Evolutionary conservation across 1,140 invertebrate genomes (phyloP).

Genomic region (Micrasema minimum): DNA sequence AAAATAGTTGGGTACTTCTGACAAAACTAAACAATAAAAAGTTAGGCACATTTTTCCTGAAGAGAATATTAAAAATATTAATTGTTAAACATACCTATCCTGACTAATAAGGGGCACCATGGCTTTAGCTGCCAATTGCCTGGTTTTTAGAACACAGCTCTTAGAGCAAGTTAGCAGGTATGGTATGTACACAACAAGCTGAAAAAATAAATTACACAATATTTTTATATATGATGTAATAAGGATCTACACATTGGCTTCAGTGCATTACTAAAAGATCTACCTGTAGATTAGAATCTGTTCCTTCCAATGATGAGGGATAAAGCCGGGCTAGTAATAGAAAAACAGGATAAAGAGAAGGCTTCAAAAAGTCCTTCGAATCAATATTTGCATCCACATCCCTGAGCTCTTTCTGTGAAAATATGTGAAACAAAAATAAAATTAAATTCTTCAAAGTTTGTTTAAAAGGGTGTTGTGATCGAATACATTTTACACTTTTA

Average conservation of each 20-base stretch:
- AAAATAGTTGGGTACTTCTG: too few species aligned
- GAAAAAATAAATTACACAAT: conserved; percentile 38
- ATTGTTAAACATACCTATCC: conserved; percentile 52
- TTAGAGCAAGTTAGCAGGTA: conserved; percentile 57
- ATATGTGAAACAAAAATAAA: conserved; percentile 1
- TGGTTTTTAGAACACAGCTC: conserved; percentile 57
- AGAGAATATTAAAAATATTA: too few species aligned
- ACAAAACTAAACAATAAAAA: too few species aligned
- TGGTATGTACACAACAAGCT: conserved; percentile 59
- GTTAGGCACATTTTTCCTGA: too few species aligned
- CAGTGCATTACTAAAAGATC: too few species aligned
- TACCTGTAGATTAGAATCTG: conserved; percentile 74
- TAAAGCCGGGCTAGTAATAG: conserved; percentile 83
- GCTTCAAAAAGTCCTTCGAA: conserved; percentile 56
- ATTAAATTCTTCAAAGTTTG: too few species aligned
- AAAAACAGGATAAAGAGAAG: conserved; percentile 79
- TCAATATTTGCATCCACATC: conserved; percentile 30
- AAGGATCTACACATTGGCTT: too few species aligned
- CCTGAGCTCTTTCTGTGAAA: conserved; percentile 28
- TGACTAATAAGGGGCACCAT: conserved; percentile 59
- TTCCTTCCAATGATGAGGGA: conserved; percentile 75
- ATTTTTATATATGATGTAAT: too few species aligned
- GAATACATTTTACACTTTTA: too few species aligned
- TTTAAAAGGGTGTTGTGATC: too few species aligned
- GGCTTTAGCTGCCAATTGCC: conserved; percentile 61